Conservation (phyloP, 1,140 invertebrate species). For the Neodiprion fabricii region DNA sequence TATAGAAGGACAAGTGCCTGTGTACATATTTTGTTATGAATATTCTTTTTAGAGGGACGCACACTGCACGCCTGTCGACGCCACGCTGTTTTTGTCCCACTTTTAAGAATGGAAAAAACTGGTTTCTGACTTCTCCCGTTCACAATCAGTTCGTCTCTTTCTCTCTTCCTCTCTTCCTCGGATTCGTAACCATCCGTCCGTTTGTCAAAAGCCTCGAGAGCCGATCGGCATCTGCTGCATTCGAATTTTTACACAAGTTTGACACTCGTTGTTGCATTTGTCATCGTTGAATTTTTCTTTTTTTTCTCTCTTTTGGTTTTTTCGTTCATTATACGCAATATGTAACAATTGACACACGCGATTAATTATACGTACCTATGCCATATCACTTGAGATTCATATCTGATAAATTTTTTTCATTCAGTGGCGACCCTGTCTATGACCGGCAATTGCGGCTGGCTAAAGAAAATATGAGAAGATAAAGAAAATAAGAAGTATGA, state of each 20-base stretch:
- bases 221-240: background rate
- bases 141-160: background rate
- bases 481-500: too few relatives aligned
- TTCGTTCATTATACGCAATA: too few relatives aligned
- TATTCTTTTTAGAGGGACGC: too few relatives aligned
- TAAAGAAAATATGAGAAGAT: background rate
- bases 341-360: too few relatives aligned
- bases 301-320: background rate
- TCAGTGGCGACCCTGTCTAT: background rate
- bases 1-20: too few relatives aligned
- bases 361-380: background rate
- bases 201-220: background rate
- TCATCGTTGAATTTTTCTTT: too few relatives aligned
- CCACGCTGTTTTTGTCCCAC: background rate
- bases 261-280: too few relatives aligned
- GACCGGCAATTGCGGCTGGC: background rate
- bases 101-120: background rate
- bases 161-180: background rate
- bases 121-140: slow-evolving; percentile 2
- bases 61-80: too few relatives aligned
- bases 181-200: background rate
- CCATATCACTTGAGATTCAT: background rate
- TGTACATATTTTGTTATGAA: too few relatives aligned
- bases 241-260: too few relatives aligned
- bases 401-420: background rate